phyloP scores from a whole-genome alignment of 2,113 vertebrate species.

The Antechinus flavipes region DNA sequence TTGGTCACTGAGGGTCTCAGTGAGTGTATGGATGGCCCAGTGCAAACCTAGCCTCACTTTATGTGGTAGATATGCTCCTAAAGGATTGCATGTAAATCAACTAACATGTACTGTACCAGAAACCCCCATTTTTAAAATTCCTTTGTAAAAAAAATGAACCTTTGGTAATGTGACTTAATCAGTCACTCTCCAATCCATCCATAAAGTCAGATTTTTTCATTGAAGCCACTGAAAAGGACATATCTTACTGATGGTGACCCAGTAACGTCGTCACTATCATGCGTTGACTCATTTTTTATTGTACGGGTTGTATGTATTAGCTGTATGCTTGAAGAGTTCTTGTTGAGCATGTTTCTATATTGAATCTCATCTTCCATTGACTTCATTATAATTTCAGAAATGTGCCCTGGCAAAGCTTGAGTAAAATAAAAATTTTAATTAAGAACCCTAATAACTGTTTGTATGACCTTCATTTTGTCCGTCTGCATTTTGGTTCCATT shows the following conservation, averaged over 20 bases:
- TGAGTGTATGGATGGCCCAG: slow-evolving; percentile 36
- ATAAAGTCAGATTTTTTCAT: not conserved
- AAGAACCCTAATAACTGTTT: slow-evolving; percentile 9
- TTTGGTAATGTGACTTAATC: not conserved
- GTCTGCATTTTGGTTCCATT: slow-evolving; percentile 28
- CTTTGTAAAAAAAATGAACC: not conserved
- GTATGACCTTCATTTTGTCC: not conserved
- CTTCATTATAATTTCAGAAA: slow-evolving; percentile 48
- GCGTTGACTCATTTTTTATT: slow-evolving; percentile 39
- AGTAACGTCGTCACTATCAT: slow-evolving; percentile 39
- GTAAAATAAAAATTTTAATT: slow-evolving; percentile 37
- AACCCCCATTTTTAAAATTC: slow-evolving; percentile 48
- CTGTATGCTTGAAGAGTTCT: slow-evolving; percentile 20
- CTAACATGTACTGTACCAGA: slow-evolving; percentile 43
- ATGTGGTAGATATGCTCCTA: slow-evolving; percentile 21
- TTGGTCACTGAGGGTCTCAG: slow-evolving; percentile 17
- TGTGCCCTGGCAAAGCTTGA: slow-evolving; percentile 26
- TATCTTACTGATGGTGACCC: slow-evolving; percentile 32
- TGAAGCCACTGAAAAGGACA: slow-evolving; percentile 38
- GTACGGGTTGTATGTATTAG: slow-evolving; percentile 7
- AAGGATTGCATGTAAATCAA: slow-evolving; percentile 40
- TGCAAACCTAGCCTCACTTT: slow-evolving; percentile 49
- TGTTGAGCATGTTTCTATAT: slow-evolving; percentile 40
- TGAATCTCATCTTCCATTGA: slow-evolving; percentile 36
- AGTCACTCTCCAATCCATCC: not conserved